Base-by-base conservation (phyloP, 2,113 vertebrate species). In the Percina caprodes region DNA sequence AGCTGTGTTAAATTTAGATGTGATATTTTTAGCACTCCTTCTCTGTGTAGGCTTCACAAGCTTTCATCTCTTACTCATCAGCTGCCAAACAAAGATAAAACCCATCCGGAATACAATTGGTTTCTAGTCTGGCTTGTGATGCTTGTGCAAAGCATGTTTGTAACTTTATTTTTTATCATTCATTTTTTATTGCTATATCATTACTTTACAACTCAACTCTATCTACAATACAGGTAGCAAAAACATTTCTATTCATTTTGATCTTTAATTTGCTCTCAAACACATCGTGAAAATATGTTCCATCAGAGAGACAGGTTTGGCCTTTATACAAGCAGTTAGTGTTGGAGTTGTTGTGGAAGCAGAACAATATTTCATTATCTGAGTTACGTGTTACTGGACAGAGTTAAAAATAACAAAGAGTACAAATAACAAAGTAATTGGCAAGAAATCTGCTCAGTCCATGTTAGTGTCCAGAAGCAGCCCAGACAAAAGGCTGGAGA, bases 11-110 rank as follows among this genome's bases (percentile, higher is more conserved):
- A 42, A 65, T 45, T 46, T n/a, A 65, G 35, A 65, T 65, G 11
- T 23, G 13, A 66, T 46, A 45, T 66, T 16, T 66, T 18, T 48
- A 24, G 23, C 42, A 6, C 14, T 66, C 30, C 18, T 62, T 42
- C n/a, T 46, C n/a, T 24, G 62, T 65, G 62, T 63, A 65, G 23
- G 23, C 62, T 8, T 46, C 39, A 61, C n/a, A 48, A 46, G 62
- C 42, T 16, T 66, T 66, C 19, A 39, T 62, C 21, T 59, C 56
- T 33, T 33, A 30, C 24, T 62, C 60, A n/a, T 42, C 33, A 6
- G 33, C 60, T n/a, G 60, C 8, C n/a, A 62, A 14, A 42, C 35
- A 62, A 62, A 62, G 33, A 62, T 42, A 21, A 7, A 42, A 35
- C 59, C 18, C 18, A 2, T 19, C 10, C 30, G 33, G 58, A 33